Evolutionary conservation across 2,113 vertebrate genomes (phyloP), one percentile per base, ranked within the genome.

Genomic region (Ornithorhynchus anatinus): DNA sequence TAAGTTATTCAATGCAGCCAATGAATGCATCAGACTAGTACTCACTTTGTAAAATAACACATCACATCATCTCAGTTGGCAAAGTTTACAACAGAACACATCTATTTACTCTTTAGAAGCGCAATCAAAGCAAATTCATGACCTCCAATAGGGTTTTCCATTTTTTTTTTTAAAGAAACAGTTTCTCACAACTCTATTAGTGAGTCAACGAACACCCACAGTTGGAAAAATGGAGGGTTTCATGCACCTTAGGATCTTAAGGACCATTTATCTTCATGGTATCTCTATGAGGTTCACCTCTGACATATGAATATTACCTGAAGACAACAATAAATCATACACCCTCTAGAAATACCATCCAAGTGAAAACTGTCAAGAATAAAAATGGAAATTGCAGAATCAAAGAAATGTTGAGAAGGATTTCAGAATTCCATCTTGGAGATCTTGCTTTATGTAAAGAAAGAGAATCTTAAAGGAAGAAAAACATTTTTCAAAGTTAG

Each of bases 311-410:
- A 72, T 70, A 75, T 81, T 81, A 53, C 69, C 68, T 62, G 53
- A 84, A 86, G 79, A 88, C 72, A 73, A 60, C 33, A 63, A 25
- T 2, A 71, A 17, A 69, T 59, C 42, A 75, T 75, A 70, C 8
- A n/a, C 27, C 56, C 74, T 76, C 60, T 54, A 79, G 74, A 79
- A 39, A 58, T 47, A 53, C 53, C 58, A 56, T 19, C 64, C 64
- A 3, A 43, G 71, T 66, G 39, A 84, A 81, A 79, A 48, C 35
- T 72, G 59, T 40, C 0, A 12, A 37, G 10, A 65, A 52, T 61
- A 59, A 65, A 58, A 65, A 35, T 10, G 71, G 4, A 31, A 43
- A 57, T 83, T 47, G 48, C 39, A 51, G 36, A 68, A 57, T 8
- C 64, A 43, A 81, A 48, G 72, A 59, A 62, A 59, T 45, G 22